Evolutionary conservation across 2,888 invertebrate species (phyloP).

Genomic region (Dryobotodes eremita): DNA sequence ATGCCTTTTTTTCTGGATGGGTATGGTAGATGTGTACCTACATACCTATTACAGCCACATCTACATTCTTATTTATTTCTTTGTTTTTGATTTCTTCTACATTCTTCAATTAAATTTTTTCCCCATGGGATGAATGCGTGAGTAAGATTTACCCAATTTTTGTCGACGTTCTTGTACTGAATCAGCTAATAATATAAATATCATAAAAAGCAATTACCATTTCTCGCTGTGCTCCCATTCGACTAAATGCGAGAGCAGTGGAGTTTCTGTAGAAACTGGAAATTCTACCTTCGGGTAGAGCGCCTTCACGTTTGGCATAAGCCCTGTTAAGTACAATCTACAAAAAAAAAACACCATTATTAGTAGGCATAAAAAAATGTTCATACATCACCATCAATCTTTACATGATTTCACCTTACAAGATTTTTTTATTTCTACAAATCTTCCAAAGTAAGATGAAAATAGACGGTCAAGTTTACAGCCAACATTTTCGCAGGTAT

Average conservation of each 20-base stretch:
- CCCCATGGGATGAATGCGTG: not conserved
- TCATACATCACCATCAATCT: not conserved
- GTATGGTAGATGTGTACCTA: not conserved
- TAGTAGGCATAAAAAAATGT: not conserved
- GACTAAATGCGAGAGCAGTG: slow-evolving; percentile 94
- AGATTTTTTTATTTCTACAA: not conserved
- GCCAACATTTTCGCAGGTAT: not conserved
- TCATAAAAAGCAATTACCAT: slow-evolving; percentile 83
- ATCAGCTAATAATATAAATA: not conserved
- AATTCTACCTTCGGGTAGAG: slow-evolving; percentile 93
- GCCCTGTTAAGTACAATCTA: slow-evolving; percentile 93
- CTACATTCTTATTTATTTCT: not conserved
- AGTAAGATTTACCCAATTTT: not conserved
- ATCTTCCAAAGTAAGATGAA: not conserved
- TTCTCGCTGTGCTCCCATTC: slow-evolving; percentile 95
- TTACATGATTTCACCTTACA: not conserved
- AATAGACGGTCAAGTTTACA: not conserved
- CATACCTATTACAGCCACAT: not conserved
- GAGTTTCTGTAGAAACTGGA: slow-evolving; percentile 96
- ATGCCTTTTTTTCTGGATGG: too few relatives aligned
- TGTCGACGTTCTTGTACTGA: too few relatives aligned
- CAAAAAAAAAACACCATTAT: slow-evolving; percentile 58
- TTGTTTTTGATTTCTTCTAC: too few relatives aligned
- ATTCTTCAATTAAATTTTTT: not conserved
- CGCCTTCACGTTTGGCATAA: slow-evolving; percentile 92